Conservation (phyloP, 1,140 invertebrate genomes). For the Yoshiicerus persimilis region DNA sequence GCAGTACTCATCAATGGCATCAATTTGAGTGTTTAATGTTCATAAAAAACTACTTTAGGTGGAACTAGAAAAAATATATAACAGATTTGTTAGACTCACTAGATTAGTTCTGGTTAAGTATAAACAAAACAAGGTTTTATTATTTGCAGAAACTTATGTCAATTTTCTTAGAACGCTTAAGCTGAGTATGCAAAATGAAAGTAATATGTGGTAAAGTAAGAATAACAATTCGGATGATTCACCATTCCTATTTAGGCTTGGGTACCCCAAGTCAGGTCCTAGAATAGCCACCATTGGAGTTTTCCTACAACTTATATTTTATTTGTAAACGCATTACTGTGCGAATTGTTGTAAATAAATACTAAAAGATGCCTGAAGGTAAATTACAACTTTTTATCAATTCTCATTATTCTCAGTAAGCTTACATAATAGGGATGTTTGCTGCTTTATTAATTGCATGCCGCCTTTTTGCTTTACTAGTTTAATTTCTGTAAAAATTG, state of each 20-base stretch:
- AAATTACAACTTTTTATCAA: background rate
- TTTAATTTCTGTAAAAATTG: too few relatives aligned
- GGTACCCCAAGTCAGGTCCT: too few relatives aligned
- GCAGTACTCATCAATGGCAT: too few relatives aligned
- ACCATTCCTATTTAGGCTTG: too few relatives aligned
- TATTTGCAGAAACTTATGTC: background rate
- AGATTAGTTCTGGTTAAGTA: background rate
- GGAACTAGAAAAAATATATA: too few relatives aligned
- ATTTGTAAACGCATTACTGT: background rate
- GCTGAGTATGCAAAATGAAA: background rate
- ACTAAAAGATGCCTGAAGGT: background rate
- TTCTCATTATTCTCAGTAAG: background rate
- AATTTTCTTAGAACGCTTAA: background rate
- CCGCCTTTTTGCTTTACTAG: background rate
- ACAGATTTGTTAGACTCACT: too few relatives aligned
- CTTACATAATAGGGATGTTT: background rate
- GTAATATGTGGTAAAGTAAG: background rate
- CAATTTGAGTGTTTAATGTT: too few relatives aligned
- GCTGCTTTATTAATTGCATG: background rate
- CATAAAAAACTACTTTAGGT: too few relatives aligned
- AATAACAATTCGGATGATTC: too few relatives aligned
- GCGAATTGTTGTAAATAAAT: background rate
- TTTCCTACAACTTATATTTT: background rate
- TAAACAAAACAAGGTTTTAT: background rate
- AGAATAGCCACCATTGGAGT: background rate